Evolutionary conservation across 1,140 invertebrate genomes (phyloP).

Genomic region (Coelopa frigida): DNA sequence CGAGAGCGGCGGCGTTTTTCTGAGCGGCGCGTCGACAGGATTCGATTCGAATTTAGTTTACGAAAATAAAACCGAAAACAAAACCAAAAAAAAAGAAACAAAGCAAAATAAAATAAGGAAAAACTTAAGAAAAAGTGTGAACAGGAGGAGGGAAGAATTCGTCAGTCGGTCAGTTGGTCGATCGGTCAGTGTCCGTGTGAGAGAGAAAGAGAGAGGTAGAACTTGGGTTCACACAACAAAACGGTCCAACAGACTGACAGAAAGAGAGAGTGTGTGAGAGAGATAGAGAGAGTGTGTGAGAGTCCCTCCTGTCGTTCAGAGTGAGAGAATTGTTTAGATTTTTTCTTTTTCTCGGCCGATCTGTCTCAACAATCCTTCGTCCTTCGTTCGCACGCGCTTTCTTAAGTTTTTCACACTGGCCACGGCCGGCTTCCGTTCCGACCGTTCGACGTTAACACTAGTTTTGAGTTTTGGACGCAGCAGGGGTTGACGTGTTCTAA

Average conservation of each 20-base stretch:
- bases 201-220: neutral
- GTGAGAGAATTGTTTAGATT: constrained; percentile 41
- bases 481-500: no score
- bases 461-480: no score
- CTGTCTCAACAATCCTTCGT: constrained; percentile 19
- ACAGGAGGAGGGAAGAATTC: constrained; percentile 29
- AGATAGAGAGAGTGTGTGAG: neutral
- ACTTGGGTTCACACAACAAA: no score
- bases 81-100: constrained; percentile 23
- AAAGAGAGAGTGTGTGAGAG: neutral
- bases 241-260: no score
- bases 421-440: no score
- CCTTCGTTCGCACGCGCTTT: constrained; percentile 9
- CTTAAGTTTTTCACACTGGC: no score
- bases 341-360: constrained; percentile 46
- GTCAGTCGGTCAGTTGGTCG: neutral
- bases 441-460: no score
- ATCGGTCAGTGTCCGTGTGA: no score
- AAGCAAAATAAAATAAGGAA: constrained; percentile 6
- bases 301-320: neutral
- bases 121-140: constrained; percentile 19
- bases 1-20: constrained; percentile 13
- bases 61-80: constrained; percentile 11
- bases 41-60: constrained; percentile 6
- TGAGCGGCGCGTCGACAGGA: neutral